Base-by-base conservation (phyloP, 2,888 invertebrate genomes). In the Microplitis manilae region DNA sequence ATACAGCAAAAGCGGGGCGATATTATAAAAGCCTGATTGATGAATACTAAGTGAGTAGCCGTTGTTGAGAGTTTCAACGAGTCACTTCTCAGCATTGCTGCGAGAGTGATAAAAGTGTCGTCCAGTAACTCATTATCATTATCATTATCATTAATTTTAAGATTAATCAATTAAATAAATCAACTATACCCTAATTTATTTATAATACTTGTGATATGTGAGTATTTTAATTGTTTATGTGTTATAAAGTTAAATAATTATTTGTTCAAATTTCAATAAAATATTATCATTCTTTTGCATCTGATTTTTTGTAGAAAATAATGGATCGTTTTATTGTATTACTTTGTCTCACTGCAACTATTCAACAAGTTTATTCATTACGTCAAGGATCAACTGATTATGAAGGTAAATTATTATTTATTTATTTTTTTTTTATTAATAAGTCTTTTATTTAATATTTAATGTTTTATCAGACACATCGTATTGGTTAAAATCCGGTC, bases 401-500 rank as follows among this genome's bases (percentile, higher is more conserved):
- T 77, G 87, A 87, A 85, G 87, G 87, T 87, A 80, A 81, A 13
- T 50, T 50, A 8, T 50, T 50, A 8, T 50, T 50, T 50, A 9
- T 8, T 50, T 13, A 7, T 50, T 50, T 50, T 50, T 50, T 68
- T 68, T 41, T n/a, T 41, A 41, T 68, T 17, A 9, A 50, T 2
- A 8, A 50, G 2, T 50, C 13, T 50, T n/a, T 70, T 61, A 61
- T 30, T 62, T 2, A 30, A 41, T 41, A 15, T 39, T 15, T 6
- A 67, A 17, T 65, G 20, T 38, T 13, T 38, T 76, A n/a, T 38
- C n/a, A 20, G 90, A 88, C 73, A 85, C 85, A 81, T 87, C 87
- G 40, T 90, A 83, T 78, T 90, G 90, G 90, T 82, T 89, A 78
- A 87, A 85, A 81, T 85, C 85, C 8, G 90, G 89, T 2, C 89